Conservation (phyloP, 2,888 invertebrate genomes). For the Hipparchia sbordonii region DNA sequence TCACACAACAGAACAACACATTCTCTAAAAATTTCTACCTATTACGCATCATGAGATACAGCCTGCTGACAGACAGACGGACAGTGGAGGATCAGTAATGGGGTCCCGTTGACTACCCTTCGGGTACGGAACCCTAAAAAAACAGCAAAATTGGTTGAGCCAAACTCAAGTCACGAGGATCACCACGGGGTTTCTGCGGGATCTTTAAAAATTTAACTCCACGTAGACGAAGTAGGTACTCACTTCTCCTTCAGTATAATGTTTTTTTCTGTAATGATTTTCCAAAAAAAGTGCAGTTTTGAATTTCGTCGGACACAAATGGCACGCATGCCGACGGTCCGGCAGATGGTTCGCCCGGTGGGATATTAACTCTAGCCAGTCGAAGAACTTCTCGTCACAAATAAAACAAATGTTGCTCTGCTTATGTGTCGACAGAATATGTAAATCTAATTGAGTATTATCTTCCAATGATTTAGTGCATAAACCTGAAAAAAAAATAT, state of each 20-base stretch:
- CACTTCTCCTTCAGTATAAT: constrained; percentile 51
- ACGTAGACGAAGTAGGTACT: constrained; percentile 10
- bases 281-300: constrained; percentile 48
- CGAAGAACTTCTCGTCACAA: constrained; percentile 49
- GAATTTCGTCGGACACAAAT: constrained; percentile 53
- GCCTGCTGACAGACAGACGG: too few species aligned
- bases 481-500: constrained; percentile 48
- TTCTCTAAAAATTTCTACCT: too few species aligned
- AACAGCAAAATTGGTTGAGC: too few species aligned
- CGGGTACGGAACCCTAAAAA: too few species aligned
- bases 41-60: too few species aligned
- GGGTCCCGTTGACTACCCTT: too few species aligned
- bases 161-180: too few species aligned
- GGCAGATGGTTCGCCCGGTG: constrained; percentile 60
- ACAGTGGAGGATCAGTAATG: too few species aligned
- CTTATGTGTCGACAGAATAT: constrained; percentile 55
- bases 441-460: constrained; percentile 44
- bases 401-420: constrained; percentile 47
- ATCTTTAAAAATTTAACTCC: too few species aligned
- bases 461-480: constrained; percentile 49
- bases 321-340: constrained; percentile 49
- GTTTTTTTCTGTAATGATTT: constrained; percentile 54
- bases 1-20: too few species aligned
- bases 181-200: too few species aligned
- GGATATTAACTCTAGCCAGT: constrained; percentile 53